Conservation (phyloP, 2,888 invertebrate species). For the Encarsia formosa region DNA sequence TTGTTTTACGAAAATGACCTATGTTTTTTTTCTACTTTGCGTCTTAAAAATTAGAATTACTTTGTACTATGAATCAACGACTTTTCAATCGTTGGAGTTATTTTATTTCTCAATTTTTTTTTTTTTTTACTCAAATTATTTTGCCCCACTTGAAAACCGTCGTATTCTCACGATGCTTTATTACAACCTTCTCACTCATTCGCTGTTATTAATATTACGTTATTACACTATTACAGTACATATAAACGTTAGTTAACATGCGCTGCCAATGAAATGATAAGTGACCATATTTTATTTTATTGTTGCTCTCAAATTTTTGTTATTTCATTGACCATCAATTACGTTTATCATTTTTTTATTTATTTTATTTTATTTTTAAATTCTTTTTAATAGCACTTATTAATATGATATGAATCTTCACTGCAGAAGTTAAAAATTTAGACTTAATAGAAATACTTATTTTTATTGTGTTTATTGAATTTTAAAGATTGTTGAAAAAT, state of each 20-base stretch:
- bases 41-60: conserved; percentile 45
- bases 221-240: conserved; percentile 26
- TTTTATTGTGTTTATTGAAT: no score
- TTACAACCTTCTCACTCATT: conserved; percentile 12
- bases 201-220: conserved; percentile 26
- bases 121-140: conserved; percentile 12
- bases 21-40: no score
- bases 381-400: no score
- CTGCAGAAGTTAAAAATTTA: no score
- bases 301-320: conserved; percentile 19
- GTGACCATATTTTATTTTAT: conserved; percentile 9
- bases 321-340: not conserved
- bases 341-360: not conserved
- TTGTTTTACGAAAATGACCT: no score
- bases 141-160: conserved; percentile 19
- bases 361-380: no score
- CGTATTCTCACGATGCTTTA: conserved; percentile 18
- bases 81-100: conserved; percentile 22
- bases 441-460: no score
- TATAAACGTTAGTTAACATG: conserved; percentile 21
- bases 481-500: no score
- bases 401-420: no score
- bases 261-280: conserved; percentile 13
- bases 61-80: conserved; percentile 50
- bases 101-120: conserved; percentile 13